A percentile compares a stretch with the other conserved stretches of the same genome.
Evolutionary conservation across 1,140 invertebrate genomes (phyloP).

Genomic region (Ladona fulva): DNA sequence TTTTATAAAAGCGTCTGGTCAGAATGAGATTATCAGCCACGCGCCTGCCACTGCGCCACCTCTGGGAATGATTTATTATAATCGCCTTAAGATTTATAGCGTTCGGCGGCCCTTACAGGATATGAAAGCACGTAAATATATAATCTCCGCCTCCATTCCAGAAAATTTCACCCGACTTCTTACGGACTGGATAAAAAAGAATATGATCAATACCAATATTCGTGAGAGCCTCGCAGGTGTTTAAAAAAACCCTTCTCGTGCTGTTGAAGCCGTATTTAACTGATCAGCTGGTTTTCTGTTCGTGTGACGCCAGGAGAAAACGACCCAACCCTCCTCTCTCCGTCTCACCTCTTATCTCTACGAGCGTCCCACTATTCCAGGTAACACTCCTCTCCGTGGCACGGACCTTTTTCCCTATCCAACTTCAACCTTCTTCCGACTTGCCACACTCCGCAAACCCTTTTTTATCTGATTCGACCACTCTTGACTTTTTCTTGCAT

Average conservation of each 20-base stretch:
- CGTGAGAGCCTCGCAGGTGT: not conserved
- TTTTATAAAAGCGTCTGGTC: not conserved
- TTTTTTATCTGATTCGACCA: not conserved
- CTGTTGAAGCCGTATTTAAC: no score
- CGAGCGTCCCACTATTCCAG: not conserved
- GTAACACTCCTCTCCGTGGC: not conserved
- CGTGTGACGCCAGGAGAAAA: no score
- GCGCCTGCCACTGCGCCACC: not conserved
- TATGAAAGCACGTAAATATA: no score
- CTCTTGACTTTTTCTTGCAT: not conserved
- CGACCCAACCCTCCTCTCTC: not conserved
- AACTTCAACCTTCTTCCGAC: not conserved
- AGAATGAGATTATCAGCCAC: constrained; percentile 5
- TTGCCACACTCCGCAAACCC: no score
- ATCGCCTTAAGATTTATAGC: not conserved
- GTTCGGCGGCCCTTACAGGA: no score
- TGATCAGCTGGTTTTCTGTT: no score
- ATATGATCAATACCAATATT: not conserved
- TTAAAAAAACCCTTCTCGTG: not conserved
- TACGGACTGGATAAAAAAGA: no score
- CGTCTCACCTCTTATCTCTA: not conserved
- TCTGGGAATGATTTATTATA: not conserved
- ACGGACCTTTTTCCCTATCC: not conserved
- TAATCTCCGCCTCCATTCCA: no score
- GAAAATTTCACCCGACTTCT: no score